Evolutionary conservation across 53 echinoderm and acorn worm species (phyloP).

Genomic region (Echinometra lucunter): DNA sequence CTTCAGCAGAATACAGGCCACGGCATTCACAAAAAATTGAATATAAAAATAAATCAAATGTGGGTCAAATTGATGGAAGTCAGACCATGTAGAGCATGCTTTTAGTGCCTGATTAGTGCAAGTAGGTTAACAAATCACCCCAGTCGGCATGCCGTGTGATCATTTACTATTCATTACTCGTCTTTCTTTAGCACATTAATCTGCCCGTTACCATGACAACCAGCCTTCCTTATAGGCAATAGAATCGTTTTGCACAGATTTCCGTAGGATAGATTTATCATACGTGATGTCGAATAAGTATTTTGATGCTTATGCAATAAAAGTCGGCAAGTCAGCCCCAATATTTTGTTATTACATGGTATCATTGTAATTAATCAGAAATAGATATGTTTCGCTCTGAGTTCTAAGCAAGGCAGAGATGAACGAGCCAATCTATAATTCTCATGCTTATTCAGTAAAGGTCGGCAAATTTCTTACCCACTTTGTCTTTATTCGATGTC

Average conservation of each 20-base stretch:
- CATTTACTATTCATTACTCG: neutral
- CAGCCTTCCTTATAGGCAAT: neutral
- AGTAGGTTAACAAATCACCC: conserved; percentile 34
- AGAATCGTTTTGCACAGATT: neutral
- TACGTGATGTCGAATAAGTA: neutral
- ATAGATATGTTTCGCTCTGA: neutral
- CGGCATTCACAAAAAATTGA: neutral
- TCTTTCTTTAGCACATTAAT: neutral
- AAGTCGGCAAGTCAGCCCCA: neutral
- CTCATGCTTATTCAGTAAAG: too few species aligned
- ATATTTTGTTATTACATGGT: neutral
- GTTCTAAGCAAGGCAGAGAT: too few species aligned
- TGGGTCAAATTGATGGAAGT: neutral
- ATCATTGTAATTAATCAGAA: neutral
- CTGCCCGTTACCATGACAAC: neutral
- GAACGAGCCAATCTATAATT: too few species aligned
- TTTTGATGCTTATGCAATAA: neutral
- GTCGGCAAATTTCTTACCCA: too few species aligned
- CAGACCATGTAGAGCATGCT: neutral
- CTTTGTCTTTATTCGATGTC: too few species aligned
- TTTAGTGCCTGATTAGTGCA: neutral
- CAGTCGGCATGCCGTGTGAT: neutral
- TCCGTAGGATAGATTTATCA: neutral
- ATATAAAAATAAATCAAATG: neutral
- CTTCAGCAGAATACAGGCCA: neutral